Percentiles rank a stretch among this genome's conserved stretches.
Evolutionary conservation across 2,888 invertebrate species (phyloP).

Genomic region (Campaea margaritaria): DNA sequence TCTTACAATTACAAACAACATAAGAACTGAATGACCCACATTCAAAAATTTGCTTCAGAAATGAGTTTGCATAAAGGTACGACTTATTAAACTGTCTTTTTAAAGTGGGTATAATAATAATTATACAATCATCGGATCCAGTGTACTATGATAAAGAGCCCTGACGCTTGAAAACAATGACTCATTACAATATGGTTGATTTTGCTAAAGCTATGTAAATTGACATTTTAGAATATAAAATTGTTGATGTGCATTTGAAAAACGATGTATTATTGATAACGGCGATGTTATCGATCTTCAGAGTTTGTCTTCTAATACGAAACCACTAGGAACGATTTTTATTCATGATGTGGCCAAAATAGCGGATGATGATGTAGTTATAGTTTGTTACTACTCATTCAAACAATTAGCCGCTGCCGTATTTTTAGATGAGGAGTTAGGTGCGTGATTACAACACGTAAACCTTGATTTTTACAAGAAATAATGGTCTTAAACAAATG

Average conservation of each 20-base stretch:
- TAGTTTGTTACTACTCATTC: slow-evolving; percentile 8
- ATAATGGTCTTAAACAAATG: neutral
- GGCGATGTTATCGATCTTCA: neutral
- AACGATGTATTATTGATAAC: slow-evolving; percentile 3
- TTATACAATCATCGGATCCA: neutral
- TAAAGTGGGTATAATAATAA: too few species aligned
- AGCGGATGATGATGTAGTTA: slow-evolving; percentile 33
- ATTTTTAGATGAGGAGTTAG: slow-evolving; percentile 7
- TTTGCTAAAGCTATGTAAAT: neutral
- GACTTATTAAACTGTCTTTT: too few species aligned
- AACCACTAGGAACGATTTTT: slow-evolving; percentile 22
- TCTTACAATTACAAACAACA: slow-evolving; percentile 19
- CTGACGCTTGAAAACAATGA: neutral
- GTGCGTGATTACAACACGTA: slow-evolving; percentile 17
- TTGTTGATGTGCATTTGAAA: slow-evolving; percentile 12
- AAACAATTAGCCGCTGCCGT: slow-evolving; percentile 23
- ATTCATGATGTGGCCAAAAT: slow-evolving; percentile 24
- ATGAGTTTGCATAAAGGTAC: slow-evolving; percentile 32
- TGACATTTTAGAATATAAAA: too few species aligned
- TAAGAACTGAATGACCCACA: slow-evolving; percentile 35
- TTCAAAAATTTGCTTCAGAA: slow-evolving; percentile 40
- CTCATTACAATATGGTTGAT: neutral
- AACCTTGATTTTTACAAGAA: slow-evolving; percentile 15
- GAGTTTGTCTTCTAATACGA: slow-evolving; percentile 1
- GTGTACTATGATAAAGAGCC: neutral